Evolutionary conservation across 2,888 invertebrate genomes (phyloP).

Genomic region (Peribatodes rhomboidaria): DNA sequence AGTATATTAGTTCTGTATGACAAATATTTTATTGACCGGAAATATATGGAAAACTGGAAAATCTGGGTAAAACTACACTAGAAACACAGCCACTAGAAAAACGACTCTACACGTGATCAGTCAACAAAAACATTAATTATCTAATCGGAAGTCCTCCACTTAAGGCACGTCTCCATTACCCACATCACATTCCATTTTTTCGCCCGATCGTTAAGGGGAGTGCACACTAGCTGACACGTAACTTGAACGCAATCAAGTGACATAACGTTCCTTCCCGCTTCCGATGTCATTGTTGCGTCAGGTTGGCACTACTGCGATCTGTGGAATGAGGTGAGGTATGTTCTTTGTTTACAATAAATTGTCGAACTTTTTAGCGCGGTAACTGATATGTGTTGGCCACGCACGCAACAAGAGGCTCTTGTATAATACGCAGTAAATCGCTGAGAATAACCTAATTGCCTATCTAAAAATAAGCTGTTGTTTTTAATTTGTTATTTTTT

Average conservation of each 20-base stretch:
- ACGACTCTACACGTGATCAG: background rate
- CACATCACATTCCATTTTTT: conserved; percentile 21
- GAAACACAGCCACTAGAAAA: no score
- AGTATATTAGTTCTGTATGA: no score
- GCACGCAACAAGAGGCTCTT: no score
- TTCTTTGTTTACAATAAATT: conserved; percentile 8
- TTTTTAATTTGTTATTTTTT: no score
- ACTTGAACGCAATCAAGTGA: conserved; percentile 38
- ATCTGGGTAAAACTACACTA: no score
- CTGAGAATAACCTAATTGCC: no score
- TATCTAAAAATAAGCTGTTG: no score
- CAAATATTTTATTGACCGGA: no score
- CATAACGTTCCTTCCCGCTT: conserved; percentile 45
- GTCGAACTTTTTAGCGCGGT: background rate
- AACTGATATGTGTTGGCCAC: background rate
- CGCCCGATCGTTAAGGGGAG: conserved; percentile 13
- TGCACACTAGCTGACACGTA: conserved; percentile 33
- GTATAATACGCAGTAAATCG: no score
- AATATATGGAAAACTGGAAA: no score
- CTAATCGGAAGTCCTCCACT: conserved; percentile 23
- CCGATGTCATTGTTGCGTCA: conserved; percentile 42
- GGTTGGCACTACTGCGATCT: conserved; percentile 35
- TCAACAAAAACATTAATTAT: conserved; percentile 11
- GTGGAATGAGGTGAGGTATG: conserved; percentile 18
- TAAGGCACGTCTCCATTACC: conserved; percentile 8